Evolutionary conservation across 2,797 vertebrate genomes (phyloP).

Genomic region (Fringilla coelebs): DNA sequence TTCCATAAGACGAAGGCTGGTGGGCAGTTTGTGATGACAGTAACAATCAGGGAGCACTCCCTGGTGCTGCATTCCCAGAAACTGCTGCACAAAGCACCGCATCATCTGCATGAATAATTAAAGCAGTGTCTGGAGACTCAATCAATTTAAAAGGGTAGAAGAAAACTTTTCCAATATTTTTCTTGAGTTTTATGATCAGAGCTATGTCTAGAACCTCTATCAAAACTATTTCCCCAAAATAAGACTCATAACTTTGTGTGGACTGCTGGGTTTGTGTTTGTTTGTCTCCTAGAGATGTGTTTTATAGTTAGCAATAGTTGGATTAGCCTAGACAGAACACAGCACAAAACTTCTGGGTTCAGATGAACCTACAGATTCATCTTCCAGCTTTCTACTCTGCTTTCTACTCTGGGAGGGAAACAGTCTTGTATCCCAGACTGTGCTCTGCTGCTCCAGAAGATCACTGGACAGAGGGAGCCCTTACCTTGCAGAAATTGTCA

Average conservation of each 20-base stretch:
- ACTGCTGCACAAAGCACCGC: not conserved
- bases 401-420: not conserved
- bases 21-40: conserved; percentile 64
- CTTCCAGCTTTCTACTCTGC: not conserved
- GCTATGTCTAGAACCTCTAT: not conserved
- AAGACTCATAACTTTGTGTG: not conserved
- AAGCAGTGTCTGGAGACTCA: not conserved
- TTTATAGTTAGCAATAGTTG: not conserved
- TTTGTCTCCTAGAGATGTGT: not conserved
- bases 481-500: not conserved
- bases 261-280: not conserved
- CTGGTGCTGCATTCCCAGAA: conserved; percentile 33
- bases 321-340: not conserved
- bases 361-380: not conserved
- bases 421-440: not conserved
- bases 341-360: not conserved
- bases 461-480: not conserved
- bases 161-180: conserved; percentile 8
- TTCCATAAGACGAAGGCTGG: conserved; percentile 75
- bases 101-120: conserved; percentile 45
- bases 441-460: not conserved
- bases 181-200: not conserved
- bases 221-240: not conserved
- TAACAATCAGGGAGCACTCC: conserved; percentile 28
- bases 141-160: conserved; percentile 39